Percentiles rank a stretch among this genome's conserved stretches.
phyloP scores from a whole-genome alignment of 2,888 invertebrate genomes.

The Lochmaea capreae region DNA sequence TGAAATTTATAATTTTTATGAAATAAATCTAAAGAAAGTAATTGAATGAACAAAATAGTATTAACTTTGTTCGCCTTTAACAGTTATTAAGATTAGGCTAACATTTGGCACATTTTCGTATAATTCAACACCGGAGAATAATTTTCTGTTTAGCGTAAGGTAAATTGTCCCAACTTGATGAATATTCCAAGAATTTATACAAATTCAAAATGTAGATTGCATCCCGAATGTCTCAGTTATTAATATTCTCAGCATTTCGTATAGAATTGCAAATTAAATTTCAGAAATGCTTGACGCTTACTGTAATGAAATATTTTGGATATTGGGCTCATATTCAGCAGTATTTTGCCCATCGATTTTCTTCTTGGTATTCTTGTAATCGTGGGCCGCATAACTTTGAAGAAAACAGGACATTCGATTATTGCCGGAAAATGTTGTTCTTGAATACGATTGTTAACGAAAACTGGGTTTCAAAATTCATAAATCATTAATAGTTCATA shows the following conservation, averaged over 20 bases:
- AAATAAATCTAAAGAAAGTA: no score
- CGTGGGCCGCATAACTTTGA: constrained; percentile 2
- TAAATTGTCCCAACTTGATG: constrained; percentile 17
- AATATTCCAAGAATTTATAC: constrained; percentile 33
- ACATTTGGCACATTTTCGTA: background rate
- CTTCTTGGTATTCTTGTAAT: constrained; percentile 2
- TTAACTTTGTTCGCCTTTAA: background rate
- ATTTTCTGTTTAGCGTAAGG: constrained; percentile 14
- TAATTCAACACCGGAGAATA: constrained; percentile 6
- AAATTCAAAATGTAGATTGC: constrained; percentile 28
- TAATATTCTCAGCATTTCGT: constrained; percentile 29
- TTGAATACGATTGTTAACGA: background rate
- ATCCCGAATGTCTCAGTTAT: constrained; percentile 24
- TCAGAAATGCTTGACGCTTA: constrained; percentile 29
- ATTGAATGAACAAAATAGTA: no score
- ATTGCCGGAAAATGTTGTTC: background rate
- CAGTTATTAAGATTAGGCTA: background rate
- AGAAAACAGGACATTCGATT: background rate
- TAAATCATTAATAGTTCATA: no score
- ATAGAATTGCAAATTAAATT: constrained; percentile 33
- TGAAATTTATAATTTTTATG: no score
- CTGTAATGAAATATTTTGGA: constrained; percentile 33
- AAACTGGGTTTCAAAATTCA: background rate
- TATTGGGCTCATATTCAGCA: constrained; percentile 25
- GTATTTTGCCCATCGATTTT: constrained; percentile 15